Percentiles rank a stretch among this genome's conserved stretches.
phyloP scores from a whole-genome alignment of 1,140 invertebrate species.

The Drosophila sucinea region DNA sequence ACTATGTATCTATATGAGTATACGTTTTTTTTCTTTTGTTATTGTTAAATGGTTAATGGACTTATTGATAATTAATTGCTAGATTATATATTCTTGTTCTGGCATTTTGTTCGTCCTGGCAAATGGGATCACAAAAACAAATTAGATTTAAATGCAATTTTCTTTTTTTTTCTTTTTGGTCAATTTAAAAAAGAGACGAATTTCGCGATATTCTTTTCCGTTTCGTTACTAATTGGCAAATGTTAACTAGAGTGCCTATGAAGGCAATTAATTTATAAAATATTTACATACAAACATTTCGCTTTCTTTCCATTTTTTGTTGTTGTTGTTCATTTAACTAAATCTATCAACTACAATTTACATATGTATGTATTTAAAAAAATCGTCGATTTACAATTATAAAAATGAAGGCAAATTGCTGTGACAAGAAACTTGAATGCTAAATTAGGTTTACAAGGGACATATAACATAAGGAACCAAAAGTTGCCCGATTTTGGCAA shows the following conservation, averaged over 20 bases:
- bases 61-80: conserved; percentile 52
- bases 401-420: conserved; percentile 55
- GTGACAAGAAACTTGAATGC: conserved; percentile 47
- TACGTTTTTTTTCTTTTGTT: too few relatives aligned
- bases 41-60: conserved; percentile 29
- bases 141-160: conserved; percentile 66
- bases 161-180: conserved; percentile 56
- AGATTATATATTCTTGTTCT: conserved; percentile 42
- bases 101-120: conserved; percentile 39
- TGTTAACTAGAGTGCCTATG: conserved; percentile 71
- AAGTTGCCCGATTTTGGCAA: conserved; percentile 52
- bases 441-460: conserved; percentile 54
- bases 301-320: conserved; percentile 13
- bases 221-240: conserved; percentile 70
- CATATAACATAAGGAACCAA: conserved; percentile 42
- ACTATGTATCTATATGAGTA: too few relatives aligned
- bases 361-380: conserved; percentile 60
- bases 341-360: conserved; percentile 75
- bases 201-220: conserved; percentile 28
- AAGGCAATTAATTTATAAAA: conserved; percentile 65
- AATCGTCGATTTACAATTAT: conserved; percentile 31
- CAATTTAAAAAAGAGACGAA: conserved; percentile 43
- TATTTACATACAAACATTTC: conserved; percentile 73
- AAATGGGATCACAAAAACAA: conserved; percentile 51
- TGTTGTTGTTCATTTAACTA: conserved; percentile 59